phyloP scores from a whole-genome alignment of 2,113 vertebrate species.

The Scomber colias region DNA sequence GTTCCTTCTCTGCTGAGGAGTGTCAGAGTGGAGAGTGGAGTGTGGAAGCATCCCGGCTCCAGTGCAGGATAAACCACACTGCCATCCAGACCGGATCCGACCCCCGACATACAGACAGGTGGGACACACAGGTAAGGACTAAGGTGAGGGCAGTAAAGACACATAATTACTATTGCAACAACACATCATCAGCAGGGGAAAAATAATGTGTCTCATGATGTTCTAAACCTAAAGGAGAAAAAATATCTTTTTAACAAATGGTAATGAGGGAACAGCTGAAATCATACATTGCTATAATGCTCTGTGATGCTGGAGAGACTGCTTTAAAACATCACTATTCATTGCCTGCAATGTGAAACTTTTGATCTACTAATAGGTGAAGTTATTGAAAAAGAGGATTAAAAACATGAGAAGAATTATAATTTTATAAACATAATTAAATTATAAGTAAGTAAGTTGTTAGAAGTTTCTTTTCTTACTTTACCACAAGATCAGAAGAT shows the following conservation, averaged over 20 bases:
- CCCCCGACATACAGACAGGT: constrained; percentile 13
- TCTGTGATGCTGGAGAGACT: background rate
- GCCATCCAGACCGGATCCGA: constrained; percentile 27
- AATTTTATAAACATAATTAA: background rate
- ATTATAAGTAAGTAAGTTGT: background rate
- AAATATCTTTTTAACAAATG: background rate
- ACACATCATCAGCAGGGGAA: no score
- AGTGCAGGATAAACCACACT: constrained; percentile 28
- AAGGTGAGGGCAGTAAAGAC: background rate
- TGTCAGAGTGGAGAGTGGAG: constrained; percentile 59
- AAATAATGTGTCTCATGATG: background rate
- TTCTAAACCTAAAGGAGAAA: no score
- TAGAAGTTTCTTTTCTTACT: background rate
- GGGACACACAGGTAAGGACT: constrained; percentile 64
- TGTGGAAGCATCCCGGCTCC: constrained; percentile 53
- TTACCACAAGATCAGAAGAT: background rate
- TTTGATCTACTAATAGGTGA: background rate
- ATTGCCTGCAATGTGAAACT: background rate
- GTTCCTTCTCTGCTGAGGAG: constrained; percentile 46
- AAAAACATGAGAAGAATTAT: background rate
- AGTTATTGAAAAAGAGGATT: no score
- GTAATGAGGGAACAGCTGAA: no score
- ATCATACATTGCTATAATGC: background rate
- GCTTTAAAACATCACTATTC: background rate
- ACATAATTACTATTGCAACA: background rate